These are phyloP conservation scores for Euphydryas editha DNA, from an alignment of 2,888 invertebrate species.

Conservation along the genomic window DNA sequence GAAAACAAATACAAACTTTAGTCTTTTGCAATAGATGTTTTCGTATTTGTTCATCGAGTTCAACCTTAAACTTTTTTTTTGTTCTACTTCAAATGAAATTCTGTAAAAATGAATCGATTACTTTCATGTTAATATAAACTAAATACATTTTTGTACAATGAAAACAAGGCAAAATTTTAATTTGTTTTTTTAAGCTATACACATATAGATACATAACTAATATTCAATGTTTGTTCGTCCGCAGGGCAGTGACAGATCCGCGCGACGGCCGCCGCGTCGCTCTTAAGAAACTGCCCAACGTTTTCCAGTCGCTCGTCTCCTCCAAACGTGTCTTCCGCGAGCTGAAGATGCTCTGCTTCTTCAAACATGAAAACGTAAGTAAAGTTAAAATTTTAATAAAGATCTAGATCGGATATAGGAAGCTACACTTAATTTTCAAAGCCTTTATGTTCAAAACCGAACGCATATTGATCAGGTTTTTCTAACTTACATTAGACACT, in stretches of 20 bases:
- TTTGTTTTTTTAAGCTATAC: background rate
- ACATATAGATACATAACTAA: background rate
- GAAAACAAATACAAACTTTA: slow-evolving; percentile 20
- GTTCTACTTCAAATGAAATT: too few species aligned
- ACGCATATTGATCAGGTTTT: too few species aligned
- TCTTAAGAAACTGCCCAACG: slow-evolving; percentile 99
- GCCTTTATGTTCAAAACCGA: too few species aligned
- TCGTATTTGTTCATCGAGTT: background rate
- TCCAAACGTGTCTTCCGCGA: slow-evolving; percentile 99
- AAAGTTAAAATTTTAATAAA: slow-evolving; percentile 9
- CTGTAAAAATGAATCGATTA: too few species aligned
- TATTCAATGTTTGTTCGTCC: slow-evolving; percentile 57
- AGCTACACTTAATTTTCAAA: too few species aligned
- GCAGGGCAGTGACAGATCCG: slow-evolving; percentile 99
- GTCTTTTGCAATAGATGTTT: slow-evolving; percentile 15
- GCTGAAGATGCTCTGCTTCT: slow-evolving; percentile 99
- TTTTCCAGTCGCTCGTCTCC: slow-evolving; percentile 99
- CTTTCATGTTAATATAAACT: too few species aligned
- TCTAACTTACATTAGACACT: too few species aligned
- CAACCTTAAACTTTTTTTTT: too few species aligned
- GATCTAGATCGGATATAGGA: too few species aligned
- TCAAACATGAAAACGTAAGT: slow-evolving; percentile 99
- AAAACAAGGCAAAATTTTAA: background rate
- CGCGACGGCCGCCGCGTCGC: slow-evolving; percentile 99
- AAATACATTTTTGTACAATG: background rate